These are phyloP conservation scores for Apodemia duryi DNA, from an alignment of 2,888 invertebrate species.

Conservation along the genomic window DNA sequence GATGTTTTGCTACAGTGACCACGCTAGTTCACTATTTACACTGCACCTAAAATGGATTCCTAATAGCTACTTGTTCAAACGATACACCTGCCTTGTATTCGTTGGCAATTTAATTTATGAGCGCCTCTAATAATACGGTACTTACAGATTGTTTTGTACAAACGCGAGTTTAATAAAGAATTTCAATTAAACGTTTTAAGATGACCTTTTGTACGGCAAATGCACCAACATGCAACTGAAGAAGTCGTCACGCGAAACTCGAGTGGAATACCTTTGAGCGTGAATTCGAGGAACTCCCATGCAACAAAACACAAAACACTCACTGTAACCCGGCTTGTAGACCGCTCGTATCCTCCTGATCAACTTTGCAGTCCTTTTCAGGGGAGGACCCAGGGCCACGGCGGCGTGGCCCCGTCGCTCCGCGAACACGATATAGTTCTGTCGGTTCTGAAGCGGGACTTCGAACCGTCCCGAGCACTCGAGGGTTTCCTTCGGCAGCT, in stretches of 20 bases:
- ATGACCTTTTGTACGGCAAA: constrained; percentile 18
- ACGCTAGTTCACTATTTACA: constrained; percentile 59
- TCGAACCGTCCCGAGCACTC: constrained; percentile 70
- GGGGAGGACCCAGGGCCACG: constrained; percentile 69
- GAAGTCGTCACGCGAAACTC: constrained; percentile 37
- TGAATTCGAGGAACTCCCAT: constrained; percentile 39
- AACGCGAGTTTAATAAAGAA: neutral
- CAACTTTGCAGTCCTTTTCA: constrained; percentile 63
- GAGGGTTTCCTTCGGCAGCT: constrained; percentile 48
- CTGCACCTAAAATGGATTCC: constrained; percentile 73
- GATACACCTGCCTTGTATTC: constrained; percentile 72
- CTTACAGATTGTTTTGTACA: constrained; percentile 26
- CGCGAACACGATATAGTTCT: constrained; percentile 74
- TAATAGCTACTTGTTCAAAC: constrained; percentile 71
- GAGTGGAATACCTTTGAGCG: constrained; percentile 29
- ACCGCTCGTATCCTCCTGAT: constrained; percentile 68
- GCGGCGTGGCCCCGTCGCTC: constrained; percentile 67
- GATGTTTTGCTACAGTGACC: constrained; percentile 56
- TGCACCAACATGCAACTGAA: constrained; percentile 37
- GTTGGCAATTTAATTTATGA: constrained; percentile 57
- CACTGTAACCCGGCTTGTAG: constrained; percentile 75
- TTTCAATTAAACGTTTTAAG: neutral
- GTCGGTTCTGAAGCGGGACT: constrained; percentile 64
- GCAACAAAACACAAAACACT: constrained; percentile 56
- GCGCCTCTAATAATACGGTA: constrained; percentile 32